A percentile compares a stretch with the other conserved stretches of the same genome.
Conservation (phyloP, 92 coral and sea anemone genomes). For the Epizoanthus ramosus region DNA sequence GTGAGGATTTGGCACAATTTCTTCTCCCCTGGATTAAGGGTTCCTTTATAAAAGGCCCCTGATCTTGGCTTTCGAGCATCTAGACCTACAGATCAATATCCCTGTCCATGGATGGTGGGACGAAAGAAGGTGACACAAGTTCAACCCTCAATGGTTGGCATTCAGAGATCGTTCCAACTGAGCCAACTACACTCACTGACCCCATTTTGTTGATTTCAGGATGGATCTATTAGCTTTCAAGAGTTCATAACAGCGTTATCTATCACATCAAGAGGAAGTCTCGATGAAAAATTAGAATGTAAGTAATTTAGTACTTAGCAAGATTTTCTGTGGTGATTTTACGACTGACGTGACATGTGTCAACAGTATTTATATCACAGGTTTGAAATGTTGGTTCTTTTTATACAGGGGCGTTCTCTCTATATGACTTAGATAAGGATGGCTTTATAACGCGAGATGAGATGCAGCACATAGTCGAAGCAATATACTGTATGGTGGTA, state of each 20-base stretch:
- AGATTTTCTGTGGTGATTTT: too few relatives aligned
- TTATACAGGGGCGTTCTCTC: constrained; percentile 91
- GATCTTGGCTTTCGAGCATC: too few relatives aligned
- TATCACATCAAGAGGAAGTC: constrained; percentile 96
- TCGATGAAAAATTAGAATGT: constrained; percentile 99
- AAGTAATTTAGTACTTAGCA: constrained; percentile 23
- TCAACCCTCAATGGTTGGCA: too few relatives aligned
- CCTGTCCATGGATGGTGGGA: too few relatives aligned
- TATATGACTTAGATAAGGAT: constrained; percentile 93
- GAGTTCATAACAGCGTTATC: constrained; percentile 98
- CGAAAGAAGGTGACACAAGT: too few relatives aligned
- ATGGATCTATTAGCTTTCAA: constrained; percentile 93
- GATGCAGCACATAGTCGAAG: constrained; percentile 91
- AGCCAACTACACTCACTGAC: too few relatives aligned
- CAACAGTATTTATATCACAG: neutral
- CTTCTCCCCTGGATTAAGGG: too few relatives aligned
- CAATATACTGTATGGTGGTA: constrained; percentile 95
- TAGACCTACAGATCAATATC: too few relatives aligned
- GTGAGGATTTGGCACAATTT: too few relatives aligned
- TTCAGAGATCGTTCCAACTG: too few relatives aligned
- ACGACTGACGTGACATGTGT: neutral
- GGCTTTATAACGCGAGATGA: constrained; percentile 95
- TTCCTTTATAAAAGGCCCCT: too few relatives aligned
- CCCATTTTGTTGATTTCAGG: constrained; percentile 51
- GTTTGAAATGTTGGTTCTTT: neutral